phyloP scores from a whole-genome alignment of 2,797 vertebrate species.

The Intellagama lesueurii region DNA sequence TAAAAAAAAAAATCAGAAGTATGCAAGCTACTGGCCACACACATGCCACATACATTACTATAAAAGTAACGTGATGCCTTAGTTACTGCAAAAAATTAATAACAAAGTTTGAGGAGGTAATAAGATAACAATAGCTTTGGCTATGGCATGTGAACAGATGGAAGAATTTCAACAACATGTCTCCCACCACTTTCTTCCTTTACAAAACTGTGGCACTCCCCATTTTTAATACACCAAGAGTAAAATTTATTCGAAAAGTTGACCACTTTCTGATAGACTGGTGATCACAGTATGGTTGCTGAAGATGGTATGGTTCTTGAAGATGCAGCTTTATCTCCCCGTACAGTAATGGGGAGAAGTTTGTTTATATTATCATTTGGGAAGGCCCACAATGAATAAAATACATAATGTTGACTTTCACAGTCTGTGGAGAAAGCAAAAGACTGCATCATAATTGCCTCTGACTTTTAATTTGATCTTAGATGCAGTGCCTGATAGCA shows the following conservation, averaged over 20 bases:
- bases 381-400: conserved; percentile 35
- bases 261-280: background rate
- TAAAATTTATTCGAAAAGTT: rapidly evolving
- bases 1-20: no score
- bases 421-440: conserved; percentile 34
- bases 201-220: background rate
- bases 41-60: no score
- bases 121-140: no score
- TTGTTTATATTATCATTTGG: conserved; percentile 2
- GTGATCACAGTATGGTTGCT: background rate
- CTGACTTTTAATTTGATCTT: conserved; percentile 56
- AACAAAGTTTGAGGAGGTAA: no score
- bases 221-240: background rate
- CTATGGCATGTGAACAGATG: no score
- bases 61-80: no score
- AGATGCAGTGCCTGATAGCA: conserved; percentile 25
- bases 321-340: background rate
- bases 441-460: conserved; percentile 31
- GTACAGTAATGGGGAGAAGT: background rate
- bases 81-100: no score
- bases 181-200: background rate
- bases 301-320: background rate
- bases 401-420: conserved; percentile 35
- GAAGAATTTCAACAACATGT: no score
- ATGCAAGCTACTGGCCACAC: no score